phyloP scores from a whole-genome alignment of 2,888 invertebrate genomes.

The Latrodectus hesperus region DNA sequence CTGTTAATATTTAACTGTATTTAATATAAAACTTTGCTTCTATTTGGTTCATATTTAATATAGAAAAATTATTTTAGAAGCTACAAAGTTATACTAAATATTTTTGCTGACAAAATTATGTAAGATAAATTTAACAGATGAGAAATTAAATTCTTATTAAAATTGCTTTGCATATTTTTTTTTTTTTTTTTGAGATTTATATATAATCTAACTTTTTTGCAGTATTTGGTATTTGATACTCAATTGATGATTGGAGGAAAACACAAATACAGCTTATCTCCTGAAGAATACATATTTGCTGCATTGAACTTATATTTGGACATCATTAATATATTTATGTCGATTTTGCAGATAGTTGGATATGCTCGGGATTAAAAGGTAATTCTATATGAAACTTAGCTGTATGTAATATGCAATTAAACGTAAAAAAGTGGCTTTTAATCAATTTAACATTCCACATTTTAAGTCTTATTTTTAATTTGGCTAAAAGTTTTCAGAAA shows the following conservation, averaged over 20 bases:
- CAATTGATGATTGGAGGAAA: constrained; percentile 93
- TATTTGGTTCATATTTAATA: too few species aligned
- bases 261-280: constrained; percentile 91
- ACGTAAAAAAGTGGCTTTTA: too few species aligned
- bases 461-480: too few species aligned
- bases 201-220: constrained; percentile 40
- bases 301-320: constrained; percentile 92
- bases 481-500: too few species aligned
- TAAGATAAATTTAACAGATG: too few species aligned
- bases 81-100: too few species aligned
- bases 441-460: too few species aligned
- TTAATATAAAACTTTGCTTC: too few species aligned
- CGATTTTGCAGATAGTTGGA: constrained; percentile 87
- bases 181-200: neutral
- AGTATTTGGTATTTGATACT: constrained; percentile 91
- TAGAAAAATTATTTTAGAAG: too few species aligned
- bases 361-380: constrained; percentile 42
- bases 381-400: neutral
- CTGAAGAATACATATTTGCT: constrained; percentile 95
- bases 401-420: too few species aligned
- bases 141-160: neutral
- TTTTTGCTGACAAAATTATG: too few species aligned
- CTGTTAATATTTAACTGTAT: too few species aligned
- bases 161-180: neutral
- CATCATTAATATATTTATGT: constrained; percentile 91